Evolutionary conservation across 2,888 invertebrate species (phyloP).

Genomic region (Crepidodera aurea): DNA sequence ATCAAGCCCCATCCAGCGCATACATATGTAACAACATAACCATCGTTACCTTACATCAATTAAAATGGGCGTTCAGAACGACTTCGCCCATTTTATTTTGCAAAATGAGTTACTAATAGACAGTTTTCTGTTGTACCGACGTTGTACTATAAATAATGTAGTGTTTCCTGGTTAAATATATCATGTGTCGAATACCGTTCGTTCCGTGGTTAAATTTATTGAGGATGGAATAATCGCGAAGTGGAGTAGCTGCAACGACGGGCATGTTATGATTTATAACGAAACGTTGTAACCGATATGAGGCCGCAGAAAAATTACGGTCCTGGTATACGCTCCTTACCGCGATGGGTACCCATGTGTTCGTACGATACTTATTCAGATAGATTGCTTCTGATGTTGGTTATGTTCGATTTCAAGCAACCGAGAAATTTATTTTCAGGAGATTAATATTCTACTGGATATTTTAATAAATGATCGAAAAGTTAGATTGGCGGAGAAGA

Average conservation of each 20-base stretch:
- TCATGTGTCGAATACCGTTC: constrained; percentile 32
- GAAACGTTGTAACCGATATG: background rate
- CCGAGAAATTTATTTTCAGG: too few relatives aligned
- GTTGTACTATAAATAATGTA: constrained; percentile 30
- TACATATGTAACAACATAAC: background rate
- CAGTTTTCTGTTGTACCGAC: constrained; percentile 24
- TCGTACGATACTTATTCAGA: background rate
- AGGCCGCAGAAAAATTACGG: background rate
- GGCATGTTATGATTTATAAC: constrained; percentile 6
- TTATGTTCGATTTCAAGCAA: too few relatives aligned
- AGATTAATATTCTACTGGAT: too few relatives aligned
- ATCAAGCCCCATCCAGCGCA: background rate
- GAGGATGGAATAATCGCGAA: constrained; percentile 25
- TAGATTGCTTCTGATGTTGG: too few relatives aligned
- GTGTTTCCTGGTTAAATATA: constrained; percentile 33
- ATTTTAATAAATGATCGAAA: too few relatives aligned
- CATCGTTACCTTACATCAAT: constrained; percentile 10
- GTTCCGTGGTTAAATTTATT: constrained; percentile 17
- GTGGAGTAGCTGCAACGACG: constrained; percentile 23
- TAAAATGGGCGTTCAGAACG: constrained; percentile 3
- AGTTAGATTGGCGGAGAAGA: too few relatives aligned
- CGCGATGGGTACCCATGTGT: background rate
- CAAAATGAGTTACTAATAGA: constrained; percentile 33
- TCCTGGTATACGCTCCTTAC: background rate
- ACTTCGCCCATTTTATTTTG: constrained; percentile 20